phyloP scores from a whole-genome alignment of 2,113 vertebrate genomes.

The Pedionomus torquatus region DNA sequence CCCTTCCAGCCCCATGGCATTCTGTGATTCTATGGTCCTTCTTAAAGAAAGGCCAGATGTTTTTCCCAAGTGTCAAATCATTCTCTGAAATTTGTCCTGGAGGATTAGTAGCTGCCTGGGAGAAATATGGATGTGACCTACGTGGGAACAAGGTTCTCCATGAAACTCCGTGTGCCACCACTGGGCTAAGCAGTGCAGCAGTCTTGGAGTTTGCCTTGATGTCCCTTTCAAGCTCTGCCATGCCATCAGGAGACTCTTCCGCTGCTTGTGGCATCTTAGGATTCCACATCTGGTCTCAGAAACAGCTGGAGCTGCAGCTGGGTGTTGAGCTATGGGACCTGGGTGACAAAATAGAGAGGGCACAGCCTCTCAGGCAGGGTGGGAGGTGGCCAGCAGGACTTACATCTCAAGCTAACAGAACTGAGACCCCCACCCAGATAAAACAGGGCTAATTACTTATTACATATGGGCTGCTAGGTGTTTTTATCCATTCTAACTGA shows the following conservation, averaged over 20 bases:
- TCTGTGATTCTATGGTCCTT: neutral
- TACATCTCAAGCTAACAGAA: neutral
- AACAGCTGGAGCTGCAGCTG: neutral
- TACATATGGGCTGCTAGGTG: neutral
- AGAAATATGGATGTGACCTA: neutral
- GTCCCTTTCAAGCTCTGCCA: neutral
- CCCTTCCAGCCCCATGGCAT: too few species aligned
- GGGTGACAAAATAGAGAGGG: neutral
- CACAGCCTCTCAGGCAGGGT: neutral
- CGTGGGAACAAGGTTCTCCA: neutral
- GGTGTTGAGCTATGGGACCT: neutral
- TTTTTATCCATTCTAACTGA: neutral
- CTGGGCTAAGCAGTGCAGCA: neutral
- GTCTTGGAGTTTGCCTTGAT: neutral
- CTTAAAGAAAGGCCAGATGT: neutral
- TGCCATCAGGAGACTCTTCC: neutral
- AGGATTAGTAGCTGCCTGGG: neutral
- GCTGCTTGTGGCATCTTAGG: accelerated
- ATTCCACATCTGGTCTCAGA: neutral
- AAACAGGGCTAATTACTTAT: neutral
- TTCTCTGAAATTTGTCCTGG: neutral
- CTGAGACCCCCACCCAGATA: neutral
- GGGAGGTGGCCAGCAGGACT: neutral
- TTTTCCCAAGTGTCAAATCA: neutral
- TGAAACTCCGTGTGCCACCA: neutral